These are phyloP conservation scores for Lycophotia porphyrea DNA, from an alignment of 2,888 invertebrate species.

Conservation along the genomic window DNA sequence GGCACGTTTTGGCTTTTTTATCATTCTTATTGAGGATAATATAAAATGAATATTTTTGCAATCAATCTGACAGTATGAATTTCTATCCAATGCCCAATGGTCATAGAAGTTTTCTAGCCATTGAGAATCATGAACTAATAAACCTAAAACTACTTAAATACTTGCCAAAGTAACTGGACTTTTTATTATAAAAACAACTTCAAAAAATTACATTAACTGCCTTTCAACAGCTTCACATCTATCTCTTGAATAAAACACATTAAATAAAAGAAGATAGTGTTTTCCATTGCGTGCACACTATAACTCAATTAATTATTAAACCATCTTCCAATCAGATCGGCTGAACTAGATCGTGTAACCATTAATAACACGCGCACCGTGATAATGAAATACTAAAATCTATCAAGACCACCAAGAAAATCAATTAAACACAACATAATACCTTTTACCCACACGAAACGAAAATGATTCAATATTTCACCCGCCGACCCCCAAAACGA, in stretches of 20 bases:
- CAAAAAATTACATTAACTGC: not conserved
- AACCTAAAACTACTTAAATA: not conserved
- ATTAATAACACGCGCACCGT: constrained; percentile 34
- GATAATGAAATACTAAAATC: constrained; percentile 42
- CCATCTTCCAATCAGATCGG: constrained; percentile 28
- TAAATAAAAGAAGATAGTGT: not conserved
- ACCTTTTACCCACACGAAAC: constrained; percentile 20
- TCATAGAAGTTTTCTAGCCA: not conserved
- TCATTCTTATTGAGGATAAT: constrained; percentile 23
- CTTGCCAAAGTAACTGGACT: not conserved
- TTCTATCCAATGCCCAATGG: not conserved
- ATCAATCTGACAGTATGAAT: not conserved
- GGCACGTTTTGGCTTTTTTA: constrained; percentile 17
- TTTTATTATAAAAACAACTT: not conserved
- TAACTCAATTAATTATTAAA: constrained; percentile 31
- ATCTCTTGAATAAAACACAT: not conserved
- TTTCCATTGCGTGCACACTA: constrained; percentile 7
- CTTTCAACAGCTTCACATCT: not conserved
- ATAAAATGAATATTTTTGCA: constrained; percentile 8
- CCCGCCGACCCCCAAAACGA: constrained; percentile 60
- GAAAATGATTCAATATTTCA: constrained; percentile 46
- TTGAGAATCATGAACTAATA: not conserved
- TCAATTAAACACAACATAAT: constrained; percentile 48
- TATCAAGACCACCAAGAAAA: constrained; percentile 54
- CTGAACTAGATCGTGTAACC: constrained; percentile 20